Conservation (phyloP, 1,140 invertebrate genomes). For the Heterodera schachtii region DNA sequence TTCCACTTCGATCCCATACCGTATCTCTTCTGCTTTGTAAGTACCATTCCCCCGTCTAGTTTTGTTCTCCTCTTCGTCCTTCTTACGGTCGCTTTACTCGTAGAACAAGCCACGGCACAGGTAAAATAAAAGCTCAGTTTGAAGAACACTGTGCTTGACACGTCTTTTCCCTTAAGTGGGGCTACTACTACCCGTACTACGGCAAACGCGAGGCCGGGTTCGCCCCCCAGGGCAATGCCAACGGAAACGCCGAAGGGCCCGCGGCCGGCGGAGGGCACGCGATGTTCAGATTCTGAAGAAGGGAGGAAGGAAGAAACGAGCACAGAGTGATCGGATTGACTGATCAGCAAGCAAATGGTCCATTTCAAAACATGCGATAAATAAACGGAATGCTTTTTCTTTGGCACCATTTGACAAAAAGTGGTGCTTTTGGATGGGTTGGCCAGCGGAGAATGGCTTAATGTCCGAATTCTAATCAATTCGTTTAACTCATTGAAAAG, state of each 20-base stretch:
- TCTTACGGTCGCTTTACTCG: neutral
- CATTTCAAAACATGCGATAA: neutral
- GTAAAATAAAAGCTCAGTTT: neutral
- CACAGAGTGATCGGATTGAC: neutral
- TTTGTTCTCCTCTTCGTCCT: neutral
- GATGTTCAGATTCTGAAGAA: slow-evolving; percentile 1
- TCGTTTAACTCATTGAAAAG: too few species aligned
- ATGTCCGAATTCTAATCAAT: too few species aligned
- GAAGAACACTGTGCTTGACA: neutral
- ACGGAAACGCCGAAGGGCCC: neutral
- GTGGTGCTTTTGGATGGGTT: too few species aligned
- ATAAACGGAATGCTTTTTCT: neutral
- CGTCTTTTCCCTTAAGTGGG: too few species aligned
- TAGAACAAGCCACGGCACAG: neutral
- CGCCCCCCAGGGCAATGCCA: neutral
- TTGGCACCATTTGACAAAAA: too few species aligned
- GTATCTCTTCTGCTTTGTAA: neutral
- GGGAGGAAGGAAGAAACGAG: neutral
- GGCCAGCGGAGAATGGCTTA: too few species aligned
- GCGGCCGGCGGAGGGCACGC: neutral
- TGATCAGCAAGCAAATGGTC: too few species aligned
- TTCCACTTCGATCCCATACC: too few species aligned
- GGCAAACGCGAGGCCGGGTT: neutral
- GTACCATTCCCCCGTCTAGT: neutral
- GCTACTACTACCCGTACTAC: neutral